These are phyloP conservation scores for Simalia tracyae DNA, from an alignment of 2,797 vertebrate genomes.

Conservation along the genomic window DNA sequence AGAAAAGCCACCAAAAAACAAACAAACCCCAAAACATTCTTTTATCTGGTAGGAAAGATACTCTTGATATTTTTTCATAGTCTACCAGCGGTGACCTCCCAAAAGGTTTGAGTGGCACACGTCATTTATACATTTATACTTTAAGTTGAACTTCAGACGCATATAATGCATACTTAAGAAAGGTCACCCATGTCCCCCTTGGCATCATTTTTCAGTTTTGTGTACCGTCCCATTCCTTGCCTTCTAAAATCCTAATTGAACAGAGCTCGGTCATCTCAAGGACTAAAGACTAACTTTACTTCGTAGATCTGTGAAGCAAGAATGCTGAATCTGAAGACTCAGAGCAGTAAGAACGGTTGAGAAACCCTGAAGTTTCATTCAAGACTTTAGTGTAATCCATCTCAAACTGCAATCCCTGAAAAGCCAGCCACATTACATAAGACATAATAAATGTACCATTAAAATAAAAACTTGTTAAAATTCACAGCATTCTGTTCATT, in stretches of 20 bases:
- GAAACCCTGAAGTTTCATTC: background rate
- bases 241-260: slow-evolving; percentile 16
- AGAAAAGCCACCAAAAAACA: background rate
- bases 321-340: background rate
- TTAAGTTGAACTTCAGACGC: background rate
- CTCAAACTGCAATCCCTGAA: background rate
- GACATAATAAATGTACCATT: background rate
- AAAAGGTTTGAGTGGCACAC: background rate
- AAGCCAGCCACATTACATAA: background rate
- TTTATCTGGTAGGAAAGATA: background rate
- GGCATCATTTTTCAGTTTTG: slow-evolving; percentile 17
- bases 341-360: slow-evolving; percentile 4
- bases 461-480: background rate
- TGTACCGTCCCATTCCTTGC: background rate
- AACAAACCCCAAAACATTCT: background rate
- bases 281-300: background rate
- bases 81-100: background rate
- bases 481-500: background rate
- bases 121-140: background rate
- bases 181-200: background rate
- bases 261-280: background rate
- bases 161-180: slow-evolving; percentile 16
- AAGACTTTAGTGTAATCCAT: slow-evolving; percentile 8
- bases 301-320: background rate
- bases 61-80: no score